phyloP scores from a whole-genome alignment of 2,797 vertebrate genomes.

The Borostomias antarcticus region DNA sequence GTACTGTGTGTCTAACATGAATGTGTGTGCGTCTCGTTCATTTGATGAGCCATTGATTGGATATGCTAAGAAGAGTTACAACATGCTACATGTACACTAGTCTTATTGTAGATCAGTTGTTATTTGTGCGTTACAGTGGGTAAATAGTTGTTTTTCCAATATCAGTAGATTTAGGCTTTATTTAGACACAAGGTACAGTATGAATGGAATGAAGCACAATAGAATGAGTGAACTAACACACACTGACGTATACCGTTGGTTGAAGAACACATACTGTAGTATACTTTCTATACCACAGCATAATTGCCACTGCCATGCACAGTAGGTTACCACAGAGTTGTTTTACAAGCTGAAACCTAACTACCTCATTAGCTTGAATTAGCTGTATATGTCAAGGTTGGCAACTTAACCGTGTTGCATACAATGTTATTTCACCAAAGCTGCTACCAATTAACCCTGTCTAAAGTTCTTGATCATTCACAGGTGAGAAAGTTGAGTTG shows the following conservation, averaged over 20 bases:
- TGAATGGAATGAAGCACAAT: not conserved
- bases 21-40: constrained; percentile 30
- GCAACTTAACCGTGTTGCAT: constrained; percentile 45
- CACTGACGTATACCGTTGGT: constrained; percentile 30
- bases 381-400: constrained; percentile 46
- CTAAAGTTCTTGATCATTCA: constrained; percentile 44
- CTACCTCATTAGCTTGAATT: constrained; percentile 52
- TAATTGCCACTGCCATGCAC: constrained; percentile 37
- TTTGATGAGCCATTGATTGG: constrained; percentile 18
- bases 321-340: constrained; percentile 40
- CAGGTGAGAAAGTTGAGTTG: constrained; percentile 41
- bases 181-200: constrained; percentile 30
- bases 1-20: constrained; percentile 35
- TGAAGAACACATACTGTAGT: constrained; percentile 33
- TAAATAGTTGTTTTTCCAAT: constrained; percentile 18
- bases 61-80: not conserved
- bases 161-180: constrained; percentile 23
- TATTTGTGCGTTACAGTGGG: constrained; percentile 23
- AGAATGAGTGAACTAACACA: constrained; percentile 28
- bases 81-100: too few relatives aligned
- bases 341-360: constrained; percentile 51
- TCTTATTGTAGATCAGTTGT: too few relatives aligned
- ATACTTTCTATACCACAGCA: constrained; percentile 18
- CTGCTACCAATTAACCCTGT: constrained; percentile 52
- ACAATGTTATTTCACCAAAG: constrained; percentile 36